Conservation (phyloP, 1,140 invertebrate genomes). For the Pogonomyrmex californicus region DNA sequence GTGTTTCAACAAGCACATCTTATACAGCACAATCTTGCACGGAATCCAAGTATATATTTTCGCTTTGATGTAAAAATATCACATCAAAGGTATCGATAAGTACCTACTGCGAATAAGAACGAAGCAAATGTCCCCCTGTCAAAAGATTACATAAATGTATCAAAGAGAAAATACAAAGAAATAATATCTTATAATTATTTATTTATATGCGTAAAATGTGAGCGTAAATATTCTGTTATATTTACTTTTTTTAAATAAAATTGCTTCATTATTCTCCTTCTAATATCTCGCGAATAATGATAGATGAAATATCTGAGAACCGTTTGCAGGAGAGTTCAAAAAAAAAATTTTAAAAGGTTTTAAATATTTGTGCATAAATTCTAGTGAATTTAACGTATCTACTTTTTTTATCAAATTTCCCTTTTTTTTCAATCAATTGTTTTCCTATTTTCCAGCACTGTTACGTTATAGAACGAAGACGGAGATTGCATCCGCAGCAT, state of each 20-base stretch:
- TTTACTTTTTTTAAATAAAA: slow-evolving; percentile 6
- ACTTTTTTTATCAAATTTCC: neutral
- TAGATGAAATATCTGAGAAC: neutral
- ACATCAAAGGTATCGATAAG: slow-evolving; percentile 30
- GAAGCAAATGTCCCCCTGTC: neutral
- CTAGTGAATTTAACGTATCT: neutral
- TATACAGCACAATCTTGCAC: neutral
- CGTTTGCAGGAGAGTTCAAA: neutral
- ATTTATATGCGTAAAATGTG: neutral
- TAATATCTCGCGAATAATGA: neutral
- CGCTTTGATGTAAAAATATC: slow-evolving; percentile 26
- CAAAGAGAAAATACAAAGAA: neutral
- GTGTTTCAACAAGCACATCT: neutral
- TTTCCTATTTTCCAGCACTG: neutral
- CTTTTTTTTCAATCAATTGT: slow-evolving; percentile 16
- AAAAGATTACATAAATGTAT: slow-evolving; percentile 26
- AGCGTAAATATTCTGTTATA: neutral
- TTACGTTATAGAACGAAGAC: slow-evolving; percentile 4
- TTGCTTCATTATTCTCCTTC: neutral
- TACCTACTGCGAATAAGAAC: neutral
- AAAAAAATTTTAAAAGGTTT: neutral
- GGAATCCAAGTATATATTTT: slow-evolving; percentile 18
- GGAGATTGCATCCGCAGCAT: neutral
- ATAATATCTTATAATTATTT: neutral
- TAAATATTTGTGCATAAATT: neutral